Base-by-base conservation (phyloP, 2,888 invertebrate genomes). In the Taenaris catops region DNA sequence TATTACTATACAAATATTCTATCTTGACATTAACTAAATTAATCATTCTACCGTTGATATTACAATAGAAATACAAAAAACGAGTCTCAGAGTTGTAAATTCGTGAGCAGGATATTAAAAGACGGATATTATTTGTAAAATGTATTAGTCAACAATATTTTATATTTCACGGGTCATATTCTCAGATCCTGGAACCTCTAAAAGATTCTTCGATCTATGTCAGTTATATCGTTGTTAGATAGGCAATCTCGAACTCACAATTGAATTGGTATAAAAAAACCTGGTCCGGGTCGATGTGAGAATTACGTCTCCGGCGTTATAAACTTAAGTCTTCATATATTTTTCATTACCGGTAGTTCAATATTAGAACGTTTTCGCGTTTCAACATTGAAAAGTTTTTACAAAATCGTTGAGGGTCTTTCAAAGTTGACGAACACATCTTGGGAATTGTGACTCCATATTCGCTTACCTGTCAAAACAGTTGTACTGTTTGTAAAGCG, bases 171-270 rank as follows among this genome's bases (percentile, higher is more conserved):
- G n/a, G n/a, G n/a, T n/a, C n/a, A n/a, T n/a, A n/a, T n/a, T n/a
- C n/a, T n/a, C n/a, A n/a, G 4, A 19, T 28, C 17, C 9, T 17
- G 17, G 27, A 24, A 16, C 18, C 33, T 62, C 58, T 59, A 38
- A 42, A 44, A 34, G 40, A 51, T 53, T 46, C 27, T 29, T 52
- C 26, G 52, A 38, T 57, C 66, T 70, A 55, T 41, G 58, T 58
- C 49, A 47, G 55, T 62, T 65, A 59, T 61, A 65, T 61, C 57
- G 59, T 45, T 53, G 49, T 48, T 58, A 55, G 70, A 74, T 72
- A 72, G 67, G 53, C 63, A 68, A 75, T 72, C 69, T 68, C 56
- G 45, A 55, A 58, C 53, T 55, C 61, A 64, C 65, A 64, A 70
- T 65, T 63, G 66, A 57, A 65, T 62, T 55, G 52, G 51, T 53